phyloP scores from a whole-genome alignment of 92 coral and sea anemone species.

The Parazoanthus atlanticus region DNA sequence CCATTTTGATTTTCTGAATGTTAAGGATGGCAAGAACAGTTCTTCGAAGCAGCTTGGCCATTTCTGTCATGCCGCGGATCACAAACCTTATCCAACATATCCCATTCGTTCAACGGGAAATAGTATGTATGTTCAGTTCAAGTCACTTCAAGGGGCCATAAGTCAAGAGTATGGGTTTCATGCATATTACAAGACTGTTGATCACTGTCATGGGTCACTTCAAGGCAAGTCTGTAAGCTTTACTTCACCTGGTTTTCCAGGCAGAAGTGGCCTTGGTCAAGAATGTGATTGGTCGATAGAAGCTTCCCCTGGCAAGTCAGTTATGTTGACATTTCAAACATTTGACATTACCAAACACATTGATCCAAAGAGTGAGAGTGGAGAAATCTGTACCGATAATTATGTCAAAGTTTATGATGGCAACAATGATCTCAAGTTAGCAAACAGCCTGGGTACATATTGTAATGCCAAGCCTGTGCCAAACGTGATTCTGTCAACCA shows the following conservation, averaged over 20 bases:
- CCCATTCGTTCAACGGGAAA: conserved; percentile 70
- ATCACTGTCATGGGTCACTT: conserved; percentile 73
- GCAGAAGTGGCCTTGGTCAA: background rate
- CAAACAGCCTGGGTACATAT: conserved; percentile 51
- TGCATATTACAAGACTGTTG: conserved; percentile 62
- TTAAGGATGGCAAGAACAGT: conserved; percentile 71
- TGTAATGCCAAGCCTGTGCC: conserved; percentile 54
- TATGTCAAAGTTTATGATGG: conserved; percentile 77
- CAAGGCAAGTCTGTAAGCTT: conserved; percentile 65
- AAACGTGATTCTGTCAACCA: conserved; percentile 55
- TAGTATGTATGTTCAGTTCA: conserved; percentile 64
- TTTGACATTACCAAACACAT: conserved; percentile 52
- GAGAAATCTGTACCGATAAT: conserved; percentile 46
- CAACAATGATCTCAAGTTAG: conserved; percentile 41
- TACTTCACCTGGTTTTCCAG: conserved; percentile 76
- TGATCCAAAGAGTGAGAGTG: conserved; percentile 8
- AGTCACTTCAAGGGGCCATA: conserved; percentile 60
- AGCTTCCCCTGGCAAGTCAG: conserved; percentile 56
- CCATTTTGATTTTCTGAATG: conserved; percentile 66
- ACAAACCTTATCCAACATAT: conserved; percentile 44
- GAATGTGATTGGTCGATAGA: conserved; percentile 85
- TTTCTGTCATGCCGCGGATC: conserved; percentile 58
- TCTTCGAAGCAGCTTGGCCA: conserved; percentile 65
- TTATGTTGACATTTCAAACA: conserved; percentile 66
- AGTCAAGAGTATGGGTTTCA: conserved; percentile 46